Percentiles rank a stretch among this genome's conserved stretches.
These are phyloP conservation scores for Papilio dardanus DNA, from an alignment of 1,140 invertebrate species.

Conservation along the genomic window DNA sequence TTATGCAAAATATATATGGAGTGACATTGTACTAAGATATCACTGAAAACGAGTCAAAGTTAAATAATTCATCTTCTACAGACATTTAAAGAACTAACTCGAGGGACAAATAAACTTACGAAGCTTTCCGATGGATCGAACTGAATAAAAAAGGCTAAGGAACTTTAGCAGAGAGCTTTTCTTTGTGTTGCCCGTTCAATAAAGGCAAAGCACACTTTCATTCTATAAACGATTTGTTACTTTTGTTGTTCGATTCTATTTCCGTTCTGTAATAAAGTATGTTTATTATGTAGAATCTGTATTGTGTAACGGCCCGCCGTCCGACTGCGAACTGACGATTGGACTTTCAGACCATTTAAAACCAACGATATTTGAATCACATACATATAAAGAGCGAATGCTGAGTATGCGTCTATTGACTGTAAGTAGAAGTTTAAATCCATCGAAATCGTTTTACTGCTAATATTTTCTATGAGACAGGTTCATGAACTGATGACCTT, in stretches of 20 bases:
- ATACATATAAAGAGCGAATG: neutral
- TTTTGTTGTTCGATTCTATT: slow-evolving; percentile 34
- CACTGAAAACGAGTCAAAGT: slow-evolving; percentile 22
- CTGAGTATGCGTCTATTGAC: no score
- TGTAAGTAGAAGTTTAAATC: no score
- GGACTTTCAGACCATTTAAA: neutral
- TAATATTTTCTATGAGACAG: no score
- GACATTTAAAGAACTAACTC: slow-evolving; percentile 35
- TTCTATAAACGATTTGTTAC: slow-evolving; percentile 38
- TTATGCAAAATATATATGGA: slow-evolving; percentile 5
- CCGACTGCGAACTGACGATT: neutral
- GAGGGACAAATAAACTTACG: slow-evolving; percentile 33
- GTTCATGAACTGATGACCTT: no score
- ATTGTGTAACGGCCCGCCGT: neutral
- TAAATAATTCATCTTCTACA: slow-evolving; percentile 28
- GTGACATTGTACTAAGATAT: neutral
- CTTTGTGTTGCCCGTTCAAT: slow-evolving; percentile 37
- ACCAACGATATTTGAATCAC: neutral
- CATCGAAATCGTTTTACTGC: no score
- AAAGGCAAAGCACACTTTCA: slow-evolving; percentile 37
- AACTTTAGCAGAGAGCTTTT: slow-evolving; percentile 36
- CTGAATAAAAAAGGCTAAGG: slow-evolving; percentile 36
- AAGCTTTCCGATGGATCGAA: slow-evolving; percentile 35
- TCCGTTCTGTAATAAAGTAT: slow-evolving; percentile 20
- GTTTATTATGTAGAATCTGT: slow-evolving; percentile 17